A percentile compares a stretch with the other conserved stretches of the same genome.
phyloP scores from a whole-genome alignment of 2,113 vertebrate genomes.

The Menidia beryllina region DNA sequence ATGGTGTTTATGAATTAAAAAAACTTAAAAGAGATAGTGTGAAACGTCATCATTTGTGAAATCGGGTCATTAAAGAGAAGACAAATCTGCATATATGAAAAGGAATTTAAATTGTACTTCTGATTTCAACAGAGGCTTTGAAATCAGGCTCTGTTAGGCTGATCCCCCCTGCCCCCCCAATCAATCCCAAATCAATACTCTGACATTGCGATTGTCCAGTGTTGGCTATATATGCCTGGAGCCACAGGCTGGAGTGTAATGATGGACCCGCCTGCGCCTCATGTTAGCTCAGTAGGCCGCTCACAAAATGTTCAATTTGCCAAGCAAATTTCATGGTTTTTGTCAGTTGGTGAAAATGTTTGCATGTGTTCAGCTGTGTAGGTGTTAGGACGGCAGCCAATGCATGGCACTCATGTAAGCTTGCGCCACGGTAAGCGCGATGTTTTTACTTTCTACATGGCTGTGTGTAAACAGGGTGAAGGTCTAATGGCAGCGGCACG shows the following conservation, averaged over 20 bases:
- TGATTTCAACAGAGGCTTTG: slow-evolving; percentile 15
- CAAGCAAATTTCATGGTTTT: slow-evolving; percentile 56
- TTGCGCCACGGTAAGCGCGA: slow-evolving; percentile 2
- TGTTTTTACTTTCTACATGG: slow-evolving; percentile 18
- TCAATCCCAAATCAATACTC: slow-evolving; percentile 50
- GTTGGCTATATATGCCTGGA: slow-evolving; percentile 29
- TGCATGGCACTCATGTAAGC: slow-evolving; percentile 15
- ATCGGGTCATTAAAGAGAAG: not conserved
- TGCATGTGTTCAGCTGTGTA: slow-evolving; percentile 12
- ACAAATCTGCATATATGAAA: not conserved
- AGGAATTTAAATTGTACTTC: not conserved
- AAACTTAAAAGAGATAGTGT: not conserved
- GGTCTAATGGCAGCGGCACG: not conserved
- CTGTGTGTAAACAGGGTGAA: not conserved
- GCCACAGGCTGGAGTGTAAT: slow-evolving; percentile 51
- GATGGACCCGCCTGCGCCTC: slow-evolving; percentile 55
- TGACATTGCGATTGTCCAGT: slow-evolving; percentile 39
- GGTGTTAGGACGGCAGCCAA: not conserved
- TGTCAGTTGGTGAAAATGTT: slow-evolving; percentile 16
- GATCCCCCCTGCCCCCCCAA: not conserved
- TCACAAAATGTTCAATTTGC: slow-evolving; percentile 55
- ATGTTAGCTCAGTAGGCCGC: slow-evolving; percentile 46
- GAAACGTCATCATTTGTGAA: not conserved
- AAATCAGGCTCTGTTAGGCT: no score
- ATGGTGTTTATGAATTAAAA: not conserved